Conservation (phyloP, 2,113 vertebrate species). For the Cervus canadensis region DNA sequence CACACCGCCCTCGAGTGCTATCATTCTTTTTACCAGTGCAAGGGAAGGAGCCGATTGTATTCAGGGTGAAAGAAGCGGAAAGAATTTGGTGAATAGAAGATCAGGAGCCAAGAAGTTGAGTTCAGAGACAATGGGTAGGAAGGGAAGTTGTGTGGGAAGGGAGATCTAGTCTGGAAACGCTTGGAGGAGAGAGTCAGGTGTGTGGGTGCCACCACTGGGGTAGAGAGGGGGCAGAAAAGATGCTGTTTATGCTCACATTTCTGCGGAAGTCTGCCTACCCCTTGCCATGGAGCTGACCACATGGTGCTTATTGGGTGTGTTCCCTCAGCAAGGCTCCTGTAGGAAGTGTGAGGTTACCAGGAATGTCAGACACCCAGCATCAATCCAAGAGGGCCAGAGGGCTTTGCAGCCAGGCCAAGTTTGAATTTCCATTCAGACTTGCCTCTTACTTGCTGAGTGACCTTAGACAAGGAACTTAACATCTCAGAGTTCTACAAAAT, state of each 20-base stretch:
- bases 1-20: neutral
- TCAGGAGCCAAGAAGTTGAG: conserved; percentile 8
- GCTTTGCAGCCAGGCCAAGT: neutral
- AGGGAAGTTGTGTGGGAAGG: conserved; percentile 13
- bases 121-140: conserved; percentile 38
- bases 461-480: neutral
- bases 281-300: accelerated
- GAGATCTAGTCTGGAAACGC: neutral
- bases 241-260: neutral
- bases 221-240: neutral
- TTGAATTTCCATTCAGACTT: neutral
- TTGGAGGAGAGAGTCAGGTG: conserved; percentile 31
- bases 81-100: neutral
- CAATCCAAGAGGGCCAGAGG: neutral
- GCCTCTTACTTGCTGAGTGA: neutral
- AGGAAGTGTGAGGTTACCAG: neutral
- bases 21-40: conserved; percentile 37
- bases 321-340: neutral
- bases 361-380: neutral
- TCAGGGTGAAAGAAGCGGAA: neutral
- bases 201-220: neutral
- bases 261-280: neutral
- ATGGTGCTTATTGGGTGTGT: neutral
- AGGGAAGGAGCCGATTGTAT: conserved; percentile 42
- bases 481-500: neutral